phyloP scores from a whole-genome alignment of 1,140 invertebrate species.

The Harlomillsia oculata region DNA sequence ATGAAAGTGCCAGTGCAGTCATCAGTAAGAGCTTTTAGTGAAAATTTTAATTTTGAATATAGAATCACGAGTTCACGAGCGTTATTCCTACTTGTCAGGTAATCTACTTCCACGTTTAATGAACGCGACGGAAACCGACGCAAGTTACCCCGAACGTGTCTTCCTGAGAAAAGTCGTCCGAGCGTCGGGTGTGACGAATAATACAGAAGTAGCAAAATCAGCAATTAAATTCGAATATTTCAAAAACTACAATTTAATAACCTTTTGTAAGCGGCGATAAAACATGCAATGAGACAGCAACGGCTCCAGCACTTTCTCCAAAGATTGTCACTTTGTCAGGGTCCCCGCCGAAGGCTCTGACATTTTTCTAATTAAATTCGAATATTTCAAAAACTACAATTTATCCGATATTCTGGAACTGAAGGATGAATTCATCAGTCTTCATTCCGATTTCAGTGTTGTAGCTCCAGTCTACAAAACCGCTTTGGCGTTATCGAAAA shows the following conservation, averaged over 20 bases:
- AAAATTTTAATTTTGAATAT: not conserved
- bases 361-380: constrained; percentile 30
- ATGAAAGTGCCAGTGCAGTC: constrained; percentile 26
- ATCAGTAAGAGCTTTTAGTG: constrained; percentile 15
- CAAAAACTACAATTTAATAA: constrained; percentile 30
- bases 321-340: too few relatives aligned
- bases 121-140: constrained; percentile 18
- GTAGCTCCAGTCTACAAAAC: constrained; percentile 27
- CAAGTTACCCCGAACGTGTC: constrained; percentile 21
- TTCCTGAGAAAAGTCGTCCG: constrained; percentile 26
- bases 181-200: constrained; percentile 15
- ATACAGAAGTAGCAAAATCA: constrained; percentile 19
- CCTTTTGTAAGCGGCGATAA: too few relatives aligned
- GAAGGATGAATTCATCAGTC: constrained; percentile 25
- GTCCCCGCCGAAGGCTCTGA: too few relatives aligned
- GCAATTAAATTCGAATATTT: constrained; percentile 32
- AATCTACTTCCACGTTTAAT: constrained; percentile 18
- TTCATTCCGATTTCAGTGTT: constrained; percentile 31
- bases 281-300: too few relatives aligned
- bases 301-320: too few relatives aligned
- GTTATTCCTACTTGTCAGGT: constrained; percentile 1
- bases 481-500: constrained; percentile 13
- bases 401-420: constrained; percentile 24
- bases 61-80: not conserved
- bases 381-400: constrained; percentile 31